phyloP scores from a whole-genome alignment of 1,140 invertebrate genomes.

The Drosophila prosaltans region DNA sequence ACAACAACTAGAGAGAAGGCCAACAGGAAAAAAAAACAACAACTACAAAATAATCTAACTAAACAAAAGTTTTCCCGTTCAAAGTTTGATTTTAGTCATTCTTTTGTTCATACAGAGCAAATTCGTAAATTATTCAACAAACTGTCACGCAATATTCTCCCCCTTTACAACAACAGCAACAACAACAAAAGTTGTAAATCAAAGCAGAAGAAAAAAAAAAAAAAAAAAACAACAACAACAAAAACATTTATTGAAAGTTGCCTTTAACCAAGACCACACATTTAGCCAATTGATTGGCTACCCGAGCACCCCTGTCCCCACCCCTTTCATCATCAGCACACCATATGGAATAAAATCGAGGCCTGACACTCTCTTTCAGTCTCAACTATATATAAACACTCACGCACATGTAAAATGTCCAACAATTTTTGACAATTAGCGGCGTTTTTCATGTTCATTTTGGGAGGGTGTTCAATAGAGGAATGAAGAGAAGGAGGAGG shows the following conservation, averaged over 20 bases:
- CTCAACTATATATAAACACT: constrained; percentile 18
- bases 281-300: constrained; percentile 71
- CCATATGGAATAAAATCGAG: constrained; percentile 20
- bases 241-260: constrained; percentile 49
- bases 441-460: constrained; percentile 74
- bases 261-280: constrained; percentile 39
- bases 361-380: constrained; percentile 9
- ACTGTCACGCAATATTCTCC: constrained; percentile 77
- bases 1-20: constrained; percentile 18
- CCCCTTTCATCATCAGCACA: neutral
- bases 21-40: constrained; percentile 11
- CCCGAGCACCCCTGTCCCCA: neutral
- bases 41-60: constrained; percentile 8
- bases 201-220: constrained; percentile 37
- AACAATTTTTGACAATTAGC: constrained; percentile 82
- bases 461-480: neutral
- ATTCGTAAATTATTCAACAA: constrained; percentile 80
- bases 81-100: constrained; percentile 15
- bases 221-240: neutral
- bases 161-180: neutral
- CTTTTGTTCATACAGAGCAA: constrained; percentile 34
- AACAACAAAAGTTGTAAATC: constrained; percentile 55
- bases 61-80: constrained; percentile 46
- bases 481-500: neutral
- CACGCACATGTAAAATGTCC: constrained; percentile 60